Percentiles rank a stretch among this genome's conserved stretches.
Conservation (phyloP, 2,113 vertebrate species). For the Ceyx margarethae region DNA sequence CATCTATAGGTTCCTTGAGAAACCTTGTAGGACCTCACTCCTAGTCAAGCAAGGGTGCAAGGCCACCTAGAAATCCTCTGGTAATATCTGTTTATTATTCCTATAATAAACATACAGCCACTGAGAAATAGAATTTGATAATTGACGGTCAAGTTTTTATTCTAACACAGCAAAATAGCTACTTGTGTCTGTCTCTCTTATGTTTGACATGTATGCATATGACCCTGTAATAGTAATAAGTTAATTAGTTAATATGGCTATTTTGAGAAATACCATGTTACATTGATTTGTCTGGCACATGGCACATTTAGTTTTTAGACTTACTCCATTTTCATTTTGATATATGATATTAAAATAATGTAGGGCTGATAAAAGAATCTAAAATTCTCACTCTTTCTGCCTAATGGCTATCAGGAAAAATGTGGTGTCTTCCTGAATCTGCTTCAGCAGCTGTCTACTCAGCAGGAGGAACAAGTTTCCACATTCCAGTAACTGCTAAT, state of each 20-base stretch:
- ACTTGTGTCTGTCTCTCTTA: background rate
- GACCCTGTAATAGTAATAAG: background rate
- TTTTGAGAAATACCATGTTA: background rate
- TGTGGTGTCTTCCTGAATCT: slow-evolving; percentile 16
- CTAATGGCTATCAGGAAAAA: slow-evolving; percentile 23
- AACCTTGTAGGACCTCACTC: background rate
- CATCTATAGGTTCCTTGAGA: too few species aligned
- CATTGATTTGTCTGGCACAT: background rate
- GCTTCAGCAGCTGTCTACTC: slow-evolving; percentile 60
- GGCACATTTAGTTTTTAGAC: background rate
- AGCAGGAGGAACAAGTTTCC: slow-evolving; percentile 46
- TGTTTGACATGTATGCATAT: background rate
- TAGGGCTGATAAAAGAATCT: background rate
- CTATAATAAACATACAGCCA: background rate
- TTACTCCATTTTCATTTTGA: background rate
- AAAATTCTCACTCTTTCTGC: background rate
- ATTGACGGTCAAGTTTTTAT: background rate
- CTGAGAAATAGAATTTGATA: background rate
- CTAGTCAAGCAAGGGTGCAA: background rate
- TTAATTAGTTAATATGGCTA: background rate
- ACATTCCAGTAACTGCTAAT: slow-evolving; percentile 36
- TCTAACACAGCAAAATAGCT: background rate
- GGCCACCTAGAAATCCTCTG: background rate
- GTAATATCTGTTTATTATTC: background rate
- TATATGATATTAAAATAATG: background rate